Percentiles rank a stretch among this genome's conserved stretches.
phyloP scores from a whole-genome alignment of 2,888 invertebrate genomes.

The Acronicta aceris region DNA sequence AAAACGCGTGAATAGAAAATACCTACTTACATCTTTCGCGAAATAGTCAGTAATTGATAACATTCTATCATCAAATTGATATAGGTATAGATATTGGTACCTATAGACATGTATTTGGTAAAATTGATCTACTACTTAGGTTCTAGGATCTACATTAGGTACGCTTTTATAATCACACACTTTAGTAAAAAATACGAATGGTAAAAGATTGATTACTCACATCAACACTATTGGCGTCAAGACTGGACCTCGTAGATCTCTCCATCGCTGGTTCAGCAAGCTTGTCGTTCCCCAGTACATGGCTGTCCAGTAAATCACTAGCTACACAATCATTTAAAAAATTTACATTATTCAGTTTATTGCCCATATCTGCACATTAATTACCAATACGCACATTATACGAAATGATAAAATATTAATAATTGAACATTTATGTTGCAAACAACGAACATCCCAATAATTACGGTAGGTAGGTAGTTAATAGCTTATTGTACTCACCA shows the following conservation, averaged over 20 bases:
- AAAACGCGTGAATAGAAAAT: too few species aligned
- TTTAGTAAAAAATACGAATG: neutral
- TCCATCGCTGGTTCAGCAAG: constrained; percentile 79
- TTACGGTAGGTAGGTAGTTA: constrained; percentile 65
- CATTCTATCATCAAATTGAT: too few species aligned
- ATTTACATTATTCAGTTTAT: constrained; percentile 82
- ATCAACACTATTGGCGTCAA: constrained; percentile 85
- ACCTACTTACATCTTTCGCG: too few species aligned
- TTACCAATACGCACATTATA: constrained; percentile 77
- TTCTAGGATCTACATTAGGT: too few species aligned
- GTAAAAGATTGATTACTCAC: constrained; percentile 70
- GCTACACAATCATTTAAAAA: constrained; percentile 83
- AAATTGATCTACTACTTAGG: too few species aligned
- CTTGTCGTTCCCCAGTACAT: constrained; percentile 84
- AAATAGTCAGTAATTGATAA: too few species aligned
- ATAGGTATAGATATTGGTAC: too few species aligned
- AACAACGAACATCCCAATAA: constrained; percentile 64
- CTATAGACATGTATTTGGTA: too few species aligned
- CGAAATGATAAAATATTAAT: constrained; percentile 73
- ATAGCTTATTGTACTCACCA: constrained; percentile 73
- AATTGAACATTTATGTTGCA: constrained; percentile 64
- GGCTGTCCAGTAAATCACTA: constrained; percentile 86
- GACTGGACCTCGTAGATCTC: constrained; percentile 81
- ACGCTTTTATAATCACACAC: too few species aligned
- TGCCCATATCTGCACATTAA: constrained; percentile 82